Percentiles rank a stretch among this genome's conserved stretches.
Evolutionary conservation across 2,888 invertebrate species (phyloP).

Genomic region (Drosophila robusta): DNA sequence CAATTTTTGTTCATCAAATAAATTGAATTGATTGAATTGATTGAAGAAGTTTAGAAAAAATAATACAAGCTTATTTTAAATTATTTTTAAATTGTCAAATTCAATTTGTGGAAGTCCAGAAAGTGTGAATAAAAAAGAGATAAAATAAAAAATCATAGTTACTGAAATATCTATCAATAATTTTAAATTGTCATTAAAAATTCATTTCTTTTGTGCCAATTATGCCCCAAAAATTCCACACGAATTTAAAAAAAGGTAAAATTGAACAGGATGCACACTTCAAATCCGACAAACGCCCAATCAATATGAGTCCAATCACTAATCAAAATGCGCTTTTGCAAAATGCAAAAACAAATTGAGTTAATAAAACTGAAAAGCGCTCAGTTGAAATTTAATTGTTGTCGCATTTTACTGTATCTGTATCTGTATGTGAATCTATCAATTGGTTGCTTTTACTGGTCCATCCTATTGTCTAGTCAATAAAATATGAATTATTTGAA

Average conservation of each 20-base stretch:
- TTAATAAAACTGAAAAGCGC: slow-evolving; percentile 37
- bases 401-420: slow-evolving; percentile 3
- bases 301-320: slow-evolving; percentile 25
- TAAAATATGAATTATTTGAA: slow-evolving; percentile 76
- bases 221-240: slow-evolving; percentile 3
- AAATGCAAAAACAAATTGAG: slow-evolving; percentile 55
- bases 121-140: too few species aligned
- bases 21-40: too few species aligned
- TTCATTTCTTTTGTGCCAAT: slow-evolving; percentile 8
- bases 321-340: slow-evolving; percentile 38
- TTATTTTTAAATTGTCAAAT: too few species aligned
- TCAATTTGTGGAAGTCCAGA: too few species aligned
- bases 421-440: slow-evolving; percentile 5
- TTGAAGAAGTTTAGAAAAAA: too few species aligned
- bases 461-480: slow-evolving; percentile 58
- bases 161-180: background rate
- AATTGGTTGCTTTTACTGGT: slow-evolving; percentile 35
- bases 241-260: background rate
- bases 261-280: background rate
- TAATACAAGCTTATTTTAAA: too few species aligned
- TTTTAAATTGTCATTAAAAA: background rate
- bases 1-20: too few species aligned
- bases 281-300: slow-evolving; percentile 7
- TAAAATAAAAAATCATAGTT: too few species aligned
- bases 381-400: slow-evolving; percentile 54